Evolutionary conservation across 2,888 invertebrate genomes (phyloP).

Genomic region (Campoplex capitator): DNA sequence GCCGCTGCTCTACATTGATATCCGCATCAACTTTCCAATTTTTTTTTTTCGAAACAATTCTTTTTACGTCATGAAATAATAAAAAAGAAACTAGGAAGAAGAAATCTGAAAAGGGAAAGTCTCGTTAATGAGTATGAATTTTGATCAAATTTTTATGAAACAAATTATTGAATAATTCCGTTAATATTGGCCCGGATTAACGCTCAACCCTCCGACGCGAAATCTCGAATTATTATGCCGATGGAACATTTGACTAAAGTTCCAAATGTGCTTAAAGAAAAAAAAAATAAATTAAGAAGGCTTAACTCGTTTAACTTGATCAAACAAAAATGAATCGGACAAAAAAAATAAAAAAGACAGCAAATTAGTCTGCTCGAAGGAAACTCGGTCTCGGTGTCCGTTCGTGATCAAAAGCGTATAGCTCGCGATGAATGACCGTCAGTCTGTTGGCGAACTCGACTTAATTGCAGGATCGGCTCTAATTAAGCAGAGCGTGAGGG

Average conservation of each 20-base stretch:
- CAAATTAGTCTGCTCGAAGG: conserved; percentile 56
- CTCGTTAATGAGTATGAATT: not conserved
- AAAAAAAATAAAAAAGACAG: conserved; percentile 23
- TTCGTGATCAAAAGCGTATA: conserved; percentile 60
- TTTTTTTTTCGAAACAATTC: not conserved
- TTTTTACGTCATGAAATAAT: not conserved
- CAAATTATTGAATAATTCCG: conserved; percentile 34
- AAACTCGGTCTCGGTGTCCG: conserved; percentile 57
- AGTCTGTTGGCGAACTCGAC: conserved; percentile 52
- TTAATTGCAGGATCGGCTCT: conserved; percentile 63
- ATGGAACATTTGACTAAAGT: conserved; percentile 50
- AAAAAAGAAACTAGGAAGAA: not conserved
- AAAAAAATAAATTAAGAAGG: conserved; percentile 33
- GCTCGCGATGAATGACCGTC: conserved; percentile 65
- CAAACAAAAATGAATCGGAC: conserved; percentile 17
- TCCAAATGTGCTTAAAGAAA: conserved; percentile 48
- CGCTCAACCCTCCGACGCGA: conserved; percentile 44
- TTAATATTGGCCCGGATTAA: conserved; percentile 53
- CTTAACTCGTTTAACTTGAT: conserved; percentile 32
- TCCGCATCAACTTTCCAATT: not conserved
- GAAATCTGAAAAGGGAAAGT: not conserved
- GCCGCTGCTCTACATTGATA: conserved; percentile 11
- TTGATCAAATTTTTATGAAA: not conserved
- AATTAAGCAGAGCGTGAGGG: conserved; percentile 61
- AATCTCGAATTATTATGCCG: conserved; percentile 20